Conservation (phyloP, 2,797 vertebrate species). For the Helicolenus hilgendorfi region DNA sequence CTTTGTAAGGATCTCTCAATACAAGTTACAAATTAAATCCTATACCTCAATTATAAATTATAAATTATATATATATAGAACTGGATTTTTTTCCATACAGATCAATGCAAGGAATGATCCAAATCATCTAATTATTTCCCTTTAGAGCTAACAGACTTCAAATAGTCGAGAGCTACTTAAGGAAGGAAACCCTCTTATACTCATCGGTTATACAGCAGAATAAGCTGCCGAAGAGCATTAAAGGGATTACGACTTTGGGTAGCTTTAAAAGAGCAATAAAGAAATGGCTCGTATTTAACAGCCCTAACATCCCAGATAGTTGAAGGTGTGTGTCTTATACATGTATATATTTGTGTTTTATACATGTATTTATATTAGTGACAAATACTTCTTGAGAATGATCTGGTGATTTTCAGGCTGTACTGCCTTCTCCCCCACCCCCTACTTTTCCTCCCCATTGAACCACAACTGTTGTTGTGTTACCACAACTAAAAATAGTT, state of each 20-base stretch:
- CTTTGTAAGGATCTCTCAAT: background rate
- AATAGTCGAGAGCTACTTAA: slow-evolving; percentile 8
- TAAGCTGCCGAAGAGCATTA: slow-evolving; percentile 27
- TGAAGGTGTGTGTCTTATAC: background rate
- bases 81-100: background rate
- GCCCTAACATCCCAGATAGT: fast-evolving
- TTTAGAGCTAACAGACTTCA: slow-evolving; percentile 5
- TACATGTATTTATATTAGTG: background rate
- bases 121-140: background rate
- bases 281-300: background rate
- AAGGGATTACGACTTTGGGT: slow-evolving; percentile 33
- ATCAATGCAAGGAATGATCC: background rate
- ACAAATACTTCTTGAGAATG: background rate
- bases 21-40: background rate
- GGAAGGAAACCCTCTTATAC: slow-evolving; percentile 40
- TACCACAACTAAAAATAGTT: background rate
- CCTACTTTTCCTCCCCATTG: background rate
- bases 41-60: background rate
- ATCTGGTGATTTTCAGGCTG: background rate
- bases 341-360: background rate
- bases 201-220: slow-evolving; percentile 25
- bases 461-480: background rate
- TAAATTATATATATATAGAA: background rate
- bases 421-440: background rate
- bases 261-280: slow-evolving; percentile 32